Evolutionary conservation across 2,888 invertebrate species (phyloP).

Genomic region (Drosophila maculinotata): DNA sequence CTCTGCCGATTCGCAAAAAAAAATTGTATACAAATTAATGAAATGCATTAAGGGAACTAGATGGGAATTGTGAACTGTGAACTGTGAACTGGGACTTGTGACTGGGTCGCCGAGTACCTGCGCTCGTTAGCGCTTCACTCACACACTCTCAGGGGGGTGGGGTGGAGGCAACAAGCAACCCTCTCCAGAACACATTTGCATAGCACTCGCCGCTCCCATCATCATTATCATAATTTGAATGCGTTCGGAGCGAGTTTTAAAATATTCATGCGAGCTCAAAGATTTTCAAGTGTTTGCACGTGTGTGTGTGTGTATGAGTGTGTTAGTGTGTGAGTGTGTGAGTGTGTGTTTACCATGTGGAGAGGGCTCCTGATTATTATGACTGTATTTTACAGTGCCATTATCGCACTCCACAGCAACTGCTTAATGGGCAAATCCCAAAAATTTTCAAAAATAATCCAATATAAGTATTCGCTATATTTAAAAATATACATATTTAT

Average conservation of each 20-base stretch:
- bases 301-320: conserved; percentile 47
- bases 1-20: conserved; percentile 23
- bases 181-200: conserved; percentile 45
- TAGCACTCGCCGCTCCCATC: conserved; percentile 67
- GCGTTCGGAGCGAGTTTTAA: conserved; percentile 67
- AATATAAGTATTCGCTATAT: not conserved
- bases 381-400: conserved; percentile 29
- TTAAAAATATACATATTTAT: not conserved
- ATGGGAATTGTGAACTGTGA: conserved; percentile 47
- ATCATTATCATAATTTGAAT: conserved; percentile 80
- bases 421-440: conserved; percentile 27
- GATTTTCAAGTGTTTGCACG: conserved; percentile 71
- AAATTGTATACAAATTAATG: conserved; percentile 74
- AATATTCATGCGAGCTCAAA: conserved; percentile 72
- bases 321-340: conserved; percentile 1
- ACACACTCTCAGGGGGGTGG: not conserved
- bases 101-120: conserved; percentile 61
- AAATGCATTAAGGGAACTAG: conserved; percentile 70
- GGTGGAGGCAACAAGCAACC: conserved; percentile 14
- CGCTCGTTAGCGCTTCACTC: conserved; percentile 60
- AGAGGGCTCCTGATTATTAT: conserved; percentile 16
- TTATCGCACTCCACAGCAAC: conserved; percentile 12
- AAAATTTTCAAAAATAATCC: conserved; percentile 9
- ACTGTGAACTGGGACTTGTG: conserved; percentile 28
- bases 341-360: conserved; percentile 28